Conservation (phyloP, 2,113 vertebrate genomes). For the Syngnathus typhle region DNA sequence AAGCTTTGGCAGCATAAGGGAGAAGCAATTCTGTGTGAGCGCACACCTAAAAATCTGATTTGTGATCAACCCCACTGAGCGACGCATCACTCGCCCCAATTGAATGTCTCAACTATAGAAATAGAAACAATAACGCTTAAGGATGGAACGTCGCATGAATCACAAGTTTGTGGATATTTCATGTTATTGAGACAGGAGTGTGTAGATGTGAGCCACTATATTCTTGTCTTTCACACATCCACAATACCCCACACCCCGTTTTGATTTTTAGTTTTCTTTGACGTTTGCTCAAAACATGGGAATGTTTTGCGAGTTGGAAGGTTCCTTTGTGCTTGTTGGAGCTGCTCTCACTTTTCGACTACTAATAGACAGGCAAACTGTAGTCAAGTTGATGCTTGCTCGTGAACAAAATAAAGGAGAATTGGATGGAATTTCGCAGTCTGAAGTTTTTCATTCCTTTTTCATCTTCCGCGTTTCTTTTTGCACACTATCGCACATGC, state of each 20-base stretch:
- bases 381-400: conserved; percentile 77
- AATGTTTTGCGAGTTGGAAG: conserved; percentile 52
- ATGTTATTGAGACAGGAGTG: conserved; percentile 38
- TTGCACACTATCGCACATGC: too few relatives aligned
- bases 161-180: conserved; percentile 50
- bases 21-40: conserved; percentile 59
- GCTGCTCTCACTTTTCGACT: conserved; percentile 74
- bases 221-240: conserved; percentile 56
- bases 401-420: conserved; percentile 77
- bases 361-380: conserved; percentile 65
- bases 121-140: conserved; percentile 24
- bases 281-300: conserved; percentile 50
- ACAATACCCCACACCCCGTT: conserved; percentile 23
- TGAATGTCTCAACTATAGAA: conserved; percentile 51
- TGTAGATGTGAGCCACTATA: conserved; percentile 52
- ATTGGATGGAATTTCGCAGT: conserved; percentile 57
- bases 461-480: background rate
- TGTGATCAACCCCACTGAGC: background rate
- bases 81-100: conserved; percentile 19
- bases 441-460: conserved; percentile 22
- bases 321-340: conserved; percentile 72
- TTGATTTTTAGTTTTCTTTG: conserved; percentile 25
- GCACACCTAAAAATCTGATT: background rate
- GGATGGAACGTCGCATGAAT: conserved; percentile 52
- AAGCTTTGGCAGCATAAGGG: conserved; percentile 71